Base-by-base conservation (phyloP, 2,888 invertebrate species). In the Aporophyla lueneburgensis region DNA sequence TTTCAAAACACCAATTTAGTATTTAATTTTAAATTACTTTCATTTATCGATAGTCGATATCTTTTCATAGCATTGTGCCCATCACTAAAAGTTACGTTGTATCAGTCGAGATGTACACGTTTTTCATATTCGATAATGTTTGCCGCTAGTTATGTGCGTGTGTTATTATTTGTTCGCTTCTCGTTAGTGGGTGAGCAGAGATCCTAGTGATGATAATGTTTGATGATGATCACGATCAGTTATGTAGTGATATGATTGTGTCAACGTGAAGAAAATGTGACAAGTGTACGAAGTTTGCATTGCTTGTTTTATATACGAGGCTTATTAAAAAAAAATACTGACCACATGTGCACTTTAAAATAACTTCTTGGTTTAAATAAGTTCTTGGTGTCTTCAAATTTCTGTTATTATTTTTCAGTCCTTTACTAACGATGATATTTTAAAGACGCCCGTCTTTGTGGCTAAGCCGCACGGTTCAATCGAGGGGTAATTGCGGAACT, bases 41-140 rank as follows among this genome's bases (percentile, higher is more conserved):
- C 16, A 19, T n/a, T 62, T 24, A 78, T 75, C 70, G 59, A 76
- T 40, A 67, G 21, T 71, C 76, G 65, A 74, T 74, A 43, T 54
- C 1, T 33, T 51, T 59, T 33, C 0, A 85, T 77, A 53, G 53
- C 0, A n/a, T 66, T 27, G 56, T 19, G 59, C 66, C 61, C 89
- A 82, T 81, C 90, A 82, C 89, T 91, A 89, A 0, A 14, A 49
- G 80, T 90, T 91, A 89, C 89, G 86, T 90, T 74, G 74, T 80
- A 68, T 76, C 66, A 68, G 81, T 80, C 74, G 80, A 90, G 89
- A 91, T 90, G 84, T 81, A 88, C 90, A 91, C 87, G 91, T 91
- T 92, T 90, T 92, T 92, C 83, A 83, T 75, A 72, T 82, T 72
- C 73, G 86, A 84, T 89, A 88, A 89, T 89, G 74, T 84, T 87